These are phyloP conservation scores for Amiota minor DNA, from an alignment of 2,888 invertebrate species.

Conservation along the genomic window DNA sequence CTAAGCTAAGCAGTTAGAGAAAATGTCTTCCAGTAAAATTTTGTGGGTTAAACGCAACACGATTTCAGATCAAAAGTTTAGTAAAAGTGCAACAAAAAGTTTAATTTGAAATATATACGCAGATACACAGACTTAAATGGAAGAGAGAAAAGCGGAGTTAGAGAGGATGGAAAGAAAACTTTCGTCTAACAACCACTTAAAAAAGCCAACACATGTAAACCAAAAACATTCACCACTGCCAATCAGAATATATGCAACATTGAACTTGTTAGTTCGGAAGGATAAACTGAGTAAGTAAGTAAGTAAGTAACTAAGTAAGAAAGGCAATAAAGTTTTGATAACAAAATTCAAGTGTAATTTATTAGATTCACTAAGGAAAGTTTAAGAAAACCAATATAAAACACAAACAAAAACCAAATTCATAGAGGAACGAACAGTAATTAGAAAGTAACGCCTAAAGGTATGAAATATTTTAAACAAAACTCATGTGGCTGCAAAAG, in stretches of 20 bases:
- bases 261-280: neutral
- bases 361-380: neutral
- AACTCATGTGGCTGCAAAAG: too few species aligned
- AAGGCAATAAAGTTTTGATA: neutral
- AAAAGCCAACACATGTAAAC: neutral
- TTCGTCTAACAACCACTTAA: conserved; percentile 4
- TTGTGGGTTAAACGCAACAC: neutral
- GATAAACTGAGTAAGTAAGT: neutral
- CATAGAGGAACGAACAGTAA: neutral
- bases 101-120: conserved; percentile 13
- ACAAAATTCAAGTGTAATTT: neutral
- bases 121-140: neutral
- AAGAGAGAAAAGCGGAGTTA: too few species aligned
- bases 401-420: neutral
- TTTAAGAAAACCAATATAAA: neutral
- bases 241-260: neutral
- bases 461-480: conserved; percentile 9
- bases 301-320: neutral
- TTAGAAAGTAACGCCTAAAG: conserved; percentile 3
- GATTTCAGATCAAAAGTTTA: neutral
- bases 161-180: neutral
- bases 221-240: neutral
- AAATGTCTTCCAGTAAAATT: neutral
- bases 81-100: conserved; percentile 9
- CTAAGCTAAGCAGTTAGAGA: neutral